Base-by-base conservation (phyloP, 2,797 vertebrate genomes). In the Alcedo atthis region DNA sequence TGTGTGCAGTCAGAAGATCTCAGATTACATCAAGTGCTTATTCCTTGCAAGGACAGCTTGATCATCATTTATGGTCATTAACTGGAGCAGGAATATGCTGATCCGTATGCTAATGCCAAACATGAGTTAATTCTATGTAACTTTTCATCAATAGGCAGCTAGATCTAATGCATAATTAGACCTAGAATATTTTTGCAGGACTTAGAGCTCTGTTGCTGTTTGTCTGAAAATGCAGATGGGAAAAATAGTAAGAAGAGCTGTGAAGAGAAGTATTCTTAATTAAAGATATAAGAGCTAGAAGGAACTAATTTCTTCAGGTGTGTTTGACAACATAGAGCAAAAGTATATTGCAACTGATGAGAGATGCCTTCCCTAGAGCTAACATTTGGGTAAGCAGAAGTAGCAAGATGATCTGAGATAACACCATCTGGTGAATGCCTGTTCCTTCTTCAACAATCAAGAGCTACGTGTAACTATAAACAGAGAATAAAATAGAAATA, bases 241-340 rank as follows among this genome's bases (percentile, higher is more conserved):
- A 20, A 63, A 69, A 80, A 21, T 15, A 77, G 32, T 24, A 66
- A 40, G n/a, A 45, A 62, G 77, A 80, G 24, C 67, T 75, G 35
- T 24, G 20, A 81, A 75, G 78, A 71, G 3, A 59, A 75, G 55
- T 75, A 67, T 43, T 89, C 48, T 81, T 74, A 74, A 87, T 42
- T 90, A 81, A 84, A 87, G 55, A 59, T 10, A 30, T 6, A 53
- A 69, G 8, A 26, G 32, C 57, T 82, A 61, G 46, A 80, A 66
- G 8, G 42, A 87, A 78, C 49, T 15, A 20, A 53, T 82, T 90
- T 69, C 82, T 81, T 83, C 40, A 68, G 75, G 32, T 78, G 45
- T 83, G 84, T 95, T 90, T 94, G 82, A 81, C 82, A 92, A 94
- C 91, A 95, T 20, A 16, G 10, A 82, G n/a, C 49, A 78, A 75